Evolutionary conservation across 2,797 vertebrate genomes (phyloP).

Genomic region (Lacerta viridis): DNA sequence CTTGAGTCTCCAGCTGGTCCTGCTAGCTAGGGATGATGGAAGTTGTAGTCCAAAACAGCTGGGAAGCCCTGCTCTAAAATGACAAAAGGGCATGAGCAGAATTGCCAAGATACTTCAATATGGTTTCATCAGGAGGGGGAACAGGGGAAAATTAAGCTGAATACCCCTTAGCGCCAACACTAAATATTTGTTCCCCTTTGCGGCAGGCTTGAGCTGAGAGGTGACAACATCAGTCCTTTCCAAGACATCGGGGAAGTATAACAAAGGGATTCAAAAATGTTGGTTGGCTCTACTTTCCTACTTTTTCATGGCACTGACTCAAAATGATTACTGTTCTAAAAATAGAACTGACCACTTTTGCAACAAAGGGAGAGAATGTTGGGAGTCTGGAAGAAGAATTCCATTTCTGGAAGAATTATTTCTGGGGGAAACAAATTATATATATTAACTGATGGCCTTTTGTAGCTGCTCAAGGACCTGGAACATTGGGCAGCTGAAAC

Average conservation of each 20-base stretch:
- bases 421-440: neutral
- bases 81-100: neutral
- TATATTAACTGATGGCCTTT: slow-evolving; percentile 4
- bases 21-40: too few species aligned
- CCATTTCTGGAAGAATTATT: neutral
- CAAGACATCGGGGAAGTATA: neutral
- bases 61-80: neutral
- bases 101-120: neutral
- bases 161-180: neutral
- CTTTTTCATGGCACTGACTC: neutral
- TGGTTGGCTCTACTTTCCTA: neutral
- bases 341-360: neutral
- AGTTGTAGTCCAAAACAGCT: too few species aligned
- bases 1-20: too few species aligned
- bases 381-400: neutral
- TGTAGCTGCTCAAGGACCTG: neutral
- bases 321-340: neutral
- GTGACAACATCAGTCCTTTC: neutral
- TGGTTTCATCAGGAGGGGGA: neutral
- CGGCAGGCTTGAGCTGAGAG: neutral
- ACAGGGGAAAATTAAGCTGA: neutral
- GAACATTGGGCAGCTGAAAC: neutral
- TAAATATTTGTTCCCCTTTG: neutral
- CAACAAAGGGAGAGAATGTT: neutral
- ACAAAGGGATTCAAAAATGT: neutral